Evolutionary conservation across 2,113 vertebrate species (phyloP), one percentile per base, ranked within the genome.

Genomic region (Eupsittula cactorum): DNA sequence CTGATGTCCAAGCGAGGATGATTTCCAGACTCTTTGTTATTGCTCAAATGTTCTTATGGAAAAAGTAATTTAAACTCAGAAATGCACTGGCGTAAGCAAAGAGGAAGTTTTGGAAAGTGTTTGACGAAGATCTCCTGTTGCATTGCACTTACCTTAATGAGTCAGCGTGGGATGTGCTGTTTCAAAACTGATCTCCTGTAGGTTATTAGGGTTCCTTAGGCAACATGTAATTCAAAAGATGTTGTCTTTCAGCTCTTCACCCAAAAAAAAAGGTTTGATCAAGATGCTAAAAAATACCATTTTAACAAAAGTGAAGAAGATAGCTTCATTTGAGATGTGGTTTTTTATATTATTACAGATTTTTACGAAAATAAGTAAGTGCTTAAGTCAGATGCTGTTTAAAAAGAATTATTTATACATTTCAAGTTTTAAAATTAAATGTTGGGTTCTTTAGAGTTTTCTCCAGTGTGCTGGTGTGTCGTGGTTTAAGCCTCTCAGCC

Each of bases 1-100:
- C 64, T 86, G 18, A 57, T 21, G 23, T 93, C 65, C 57, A 93
- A 94, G 80, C 10, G 50, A 88, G 19, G 57, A 92, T 1, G 4
- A 87, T 85, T 87, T 87, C 77, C 94, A 94, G 79, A 55, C 24
- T 64, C 79, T 52, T 93, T 60, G 10, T 44, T 92, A 84, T 92
- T 96, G 74, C 88, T 93, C 35, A 95, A 82, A 87, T 19, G 31
- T 60, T 82, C 42, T 77, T 75, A 88, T 84, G 73, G 74, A 93
- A 94, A 94, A 95, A 89, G 76, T 41, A 83, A 82, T 17, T 74
- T 86, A 77, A 92, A 75, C 60, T 71, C 11, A 33, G 50, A 96
- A 92, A 93, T 73, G 23, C 16, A 69, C 2, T 64, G 71, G 12
- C 52, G 52, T 94, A 93, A 96, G 80, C 83, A 84, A 86, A 94